phyloP scores from a whole-genome alignment of 2,113 vertebrate genomes.

The Lasiurus borealis region DNA sequence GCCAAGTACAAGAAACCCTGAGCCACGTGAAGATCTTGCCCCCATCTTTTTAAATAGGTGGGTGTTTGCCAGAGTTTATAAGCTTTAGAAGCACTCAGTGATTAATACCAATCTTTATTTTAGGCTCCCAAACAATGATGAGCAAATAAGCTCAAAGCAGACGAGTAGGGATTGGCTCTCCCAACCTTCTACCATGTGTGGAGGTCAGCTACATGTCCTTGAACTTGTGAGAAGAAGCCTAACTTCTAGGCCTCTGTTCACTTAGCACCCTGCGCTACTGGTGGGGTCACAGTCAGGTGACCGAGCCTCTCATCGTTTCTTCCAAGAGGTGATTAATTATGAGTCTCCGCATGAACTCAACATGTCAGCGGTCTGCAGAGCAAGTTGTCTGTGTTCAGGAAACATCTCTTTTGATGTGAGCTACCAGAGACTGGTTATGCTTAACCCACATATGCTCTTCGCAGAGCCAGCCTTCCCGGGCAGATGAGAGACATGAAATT shows the following conservation, averaged over 20 bases:
- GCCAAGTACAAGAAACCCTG: not conserved
- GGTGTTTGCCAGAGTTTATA: conserved; percentile 54
- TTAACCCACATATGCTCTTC: conserved; percentile 78
- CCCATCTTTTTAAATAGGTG: conserved; percentile 45
- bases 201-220: conserved; percentile 75
- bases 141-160: conserved; percentile 40
- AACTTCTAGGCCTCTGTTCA: conserved; percentile 63
- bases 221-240: conserved; percentile 73
- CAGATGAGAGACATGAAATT: conserved; percentile 83
- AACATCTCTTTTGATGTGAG: conserved; percentile 78
- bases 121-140: conserved; percentile 41
- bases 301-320: conserved; percentile 73
- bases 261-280: conserved; percentile 73
- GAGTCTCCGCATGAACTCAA: conserved; percentile 76
- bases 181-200: not conserved
- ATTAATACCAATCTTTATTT: conserved; percentile 69
- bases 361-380: conserved; percentile 76
- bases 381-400: conserved; percentile 68
- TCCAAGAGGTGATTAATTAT: conserved; percentile 82
- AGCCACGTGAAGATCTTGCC: conserved; percentile 46
- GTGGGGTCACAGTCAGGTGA: conserved; percentile 79
- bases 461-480: conserved; percentile 72
- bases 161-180: conserved; percentile 62
- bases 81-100: conserved; percentile 20
- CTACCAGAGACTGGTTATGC: conserved; percentile 73